Percentiles rank a stretch among this genome's conserved stretches.
phyloP scores from a whole-genome alignment of 2,113 vertebrate species.

The Gobius niger region DNA sequence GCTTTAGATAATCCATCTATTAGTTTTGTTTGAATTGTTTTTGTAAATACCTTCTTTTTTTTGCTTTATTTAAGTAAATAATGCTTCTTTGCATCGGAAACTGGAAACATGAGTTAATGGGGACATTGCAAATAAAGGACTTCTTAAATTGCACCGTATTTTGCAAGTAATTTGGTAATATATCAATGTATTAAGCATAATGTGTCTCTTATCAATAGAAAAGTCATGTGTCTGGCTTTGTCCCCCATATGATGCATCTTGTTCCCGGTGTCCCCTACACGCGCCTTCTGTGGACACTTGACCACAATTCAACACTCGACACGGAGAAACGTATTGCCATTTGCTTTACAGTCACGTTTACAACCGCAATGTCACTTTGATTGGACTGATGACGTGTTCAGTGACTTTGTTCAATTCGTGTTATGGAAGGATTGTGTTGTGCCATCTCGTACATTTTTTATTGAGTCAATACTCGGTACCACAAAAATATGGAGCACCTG shows the following conservation, averaged over 20 bases:
- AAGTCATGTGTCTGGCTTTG: not conserved
- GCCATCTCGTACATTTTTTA: too few species aligned
- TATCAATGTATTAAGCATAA: not conserved
- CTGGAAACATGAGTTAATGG: slow-evolving; percentile 80
- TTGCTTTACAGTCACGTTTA: not conserved
- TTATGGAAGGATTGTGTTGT: too few species aligned
- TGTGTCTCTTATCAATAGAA: not conserved
- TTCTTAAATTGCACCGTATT: slow-evolving; percentile 73
- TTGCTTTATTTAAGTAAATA: slow-evolving; percentile 91
- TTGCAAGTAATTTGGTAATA: slow-evolving; percentile 5
- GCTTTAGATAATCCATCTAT: slow-evolving; percentile 87
- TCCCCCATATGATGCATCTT: not conserved
- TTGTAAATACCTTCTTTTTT: slow-evolving; percentile 88
- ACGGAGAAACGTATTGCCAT: too few species aligned
- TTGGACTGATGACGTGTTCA: not conserved
- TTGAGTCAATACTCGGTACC: too few species aligned
- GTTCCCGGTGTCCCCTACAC: not conserved
- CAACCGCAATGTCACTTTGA: not conserved
- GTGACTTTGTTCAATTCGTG: too few species aligned
- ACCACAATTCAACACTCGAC: too few species aligned
- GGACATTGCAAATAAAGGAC: slow-evolving; percentile 81
- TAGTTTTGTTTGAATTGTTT: slow-evolving; percentile 84
- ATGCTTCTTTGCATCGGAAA: slow-evolving; percentile 90
- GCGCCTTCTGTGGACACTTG: too few species aligned
- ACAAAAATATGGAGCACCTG: too few species aligned